Conservation (phyloP, 2,113 vertebrate species). For the Rynchops niger region DNA sequence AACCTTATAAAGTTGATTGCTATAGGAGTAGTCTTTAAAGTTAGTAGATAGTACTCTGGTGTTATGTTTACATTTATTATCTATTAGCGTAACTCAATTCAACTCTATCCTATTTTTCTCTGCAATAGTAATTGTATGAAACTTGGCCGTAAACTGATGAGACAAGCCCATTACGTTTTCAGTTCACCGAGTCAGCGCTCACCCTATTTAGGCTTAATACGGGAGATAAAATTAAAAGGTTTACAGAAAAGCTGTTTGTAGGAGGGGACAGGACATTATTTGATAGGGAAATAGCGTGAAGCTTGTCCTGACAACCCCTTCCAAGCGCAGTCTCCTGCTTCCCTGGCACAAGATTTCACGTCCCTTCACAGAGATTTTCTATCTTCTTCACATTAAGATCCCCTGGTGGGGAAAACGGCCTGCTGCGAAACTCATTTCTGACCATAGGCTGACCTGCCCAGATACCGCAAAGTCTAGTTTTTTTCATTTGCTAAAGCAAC, state of each 20-base stretch:
- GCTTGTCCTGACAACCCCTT: slow-evolving; percentile 26
- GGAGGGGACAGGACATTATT: background rate
- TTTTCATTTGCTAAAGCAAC: background rate
- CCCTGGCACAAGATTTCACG: background rate
- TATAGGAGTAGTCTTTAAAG: slow-evolving; percentile 67
- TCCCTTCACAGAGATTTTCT: slow-evolving; percentile 23
- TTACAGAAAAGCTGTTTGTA: background rate
- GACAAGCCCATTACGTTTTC: slow-evolving; percentile 28
- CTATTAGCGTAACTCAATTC: slow-evolving; percentile 52
- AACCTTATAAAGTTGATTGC: slow-evolving; percentile 78
- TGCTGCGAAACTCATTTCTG: slow-evolving; percentile 62
- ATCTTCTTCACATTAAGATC: slow-evolving; percentile 26
- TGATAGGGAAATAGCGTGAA: background rate
- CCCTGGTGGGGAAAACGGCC: slow-evolving; percentile 12
- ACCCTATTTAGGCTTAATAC: background rate
- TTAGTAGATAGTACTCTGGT: slow-evolving; percentile 72
- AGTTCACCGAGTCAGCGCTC: slow-evolving; percentile 19
- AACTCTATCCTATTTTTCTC: slow-evolving; percentile 32
- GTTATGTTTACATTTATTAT: slow-evolving; percentile 68
- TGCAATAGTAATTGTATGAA: slow-evolving; percentile 22
- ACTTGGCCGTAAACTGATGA: slow-evolving; percentile 15
- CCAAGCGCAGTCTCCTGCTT: background rate
- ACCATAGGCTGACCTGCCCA: slow-evolving; percentile 20
- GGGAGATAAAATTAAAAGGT: slow-evolving; percentile 42
- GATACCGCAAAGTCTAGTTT: background rate